Conservation (phyloP, 2,113 vertebrate genomes). For the Isurus oxyrinchus region DNA sequence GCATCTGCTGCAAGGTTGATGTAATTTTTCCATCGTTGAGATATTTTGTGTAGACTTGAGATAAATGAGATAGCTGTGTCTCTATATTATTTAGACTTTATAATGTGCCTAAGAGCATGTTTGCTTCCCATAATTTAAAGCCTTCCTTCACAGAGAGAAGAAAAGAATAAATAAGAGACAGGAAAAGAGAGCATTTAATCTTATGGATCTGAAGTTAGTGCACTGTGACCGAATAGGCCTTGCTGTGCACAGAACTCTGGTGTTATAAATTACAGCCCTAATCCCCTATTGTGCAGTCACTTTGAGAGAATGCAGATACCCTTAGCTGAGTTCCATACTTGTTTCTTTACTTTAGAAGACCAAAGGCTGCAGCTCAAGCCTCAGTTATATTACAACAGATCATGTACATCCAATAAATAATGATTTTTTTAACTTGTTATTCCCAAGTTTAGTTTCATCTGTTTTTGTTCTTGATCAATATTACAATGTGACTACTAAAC, state of each 20-base stretch:
- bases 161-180: neutral
- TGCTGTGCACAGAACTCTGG: no score
- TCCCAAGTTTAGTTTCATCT: neutral
- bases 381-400: neutral
- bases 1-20: neutral
- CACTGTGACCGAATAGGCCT: slow-evolving; percentile 9
- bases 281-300: neutral
- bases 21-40: neutral
- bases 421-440: neutral
- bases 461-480: neutral
- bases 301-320: neutral
- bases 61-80: neutral
- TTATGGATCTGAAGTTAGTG: neutral
- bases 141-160: neutral
- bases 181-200: neutral
- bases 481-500: neutral
- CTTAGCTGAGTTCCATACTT: neutral
- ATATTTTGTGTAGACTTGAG: neutral
- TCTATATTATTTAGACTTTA: neutral
- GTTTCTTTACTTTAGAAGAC: neutral
- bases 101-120: neutral
- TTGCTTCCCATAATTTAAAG: neutral
- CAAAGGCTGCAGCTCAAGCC: neutral
- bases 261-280: slow-evolving; percentile 13
- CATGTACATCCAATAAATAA: neutral